These are phyloP conservation scores for Narcine bancroftii DNA, from an alignment of 2,113 vertebrate species.

Conservation along the genomic window DNA sequence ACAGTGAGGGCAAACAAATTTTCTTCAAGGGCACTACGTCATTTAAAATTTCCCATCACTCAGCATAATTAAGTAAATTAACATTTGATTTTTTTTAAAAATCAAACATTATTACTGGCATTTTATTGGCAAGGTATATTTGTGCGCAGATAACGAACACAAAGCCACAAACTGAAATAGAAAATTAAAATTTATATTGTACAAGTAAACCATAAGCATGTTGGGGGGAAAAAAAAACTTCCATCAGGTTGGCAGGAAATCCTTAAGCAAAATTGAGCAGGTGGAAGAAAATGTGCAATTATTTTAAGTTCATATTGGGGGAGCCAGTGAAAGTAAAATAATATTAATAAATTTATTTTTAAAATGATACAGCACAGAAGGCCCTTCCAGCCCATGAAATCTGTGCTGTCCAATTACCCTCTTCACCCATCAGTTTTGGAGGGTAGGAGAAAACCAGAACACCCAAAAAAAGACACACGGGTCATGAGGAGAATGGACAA, in stretches of 20 bases:
- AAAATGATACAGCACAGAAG: too few species aligned
- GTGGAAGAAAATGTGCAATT: not conserved
- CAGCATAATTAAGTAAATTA: not conserved
- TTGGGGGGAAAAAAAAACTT: not conserved
- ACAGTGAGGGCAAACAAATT: not conserved
- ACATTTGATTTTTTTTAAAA: too few species aligned
- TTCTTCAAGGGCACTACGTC: not conserved
- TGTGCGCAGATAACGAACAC: not conserved
- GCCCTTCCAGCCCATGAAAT: too few species aligned
- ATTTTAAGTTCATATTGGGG: not conserved
- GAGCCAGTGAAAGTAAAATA: too few species aligned
- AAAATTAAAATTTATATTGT: too few species aligned
- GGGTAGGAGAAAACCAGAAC: too few species aligned
- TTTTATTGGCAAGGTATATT: not conserved
- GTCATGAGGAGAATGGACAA: too few species aligned
- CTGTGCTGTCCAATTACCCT: too few species aligned
- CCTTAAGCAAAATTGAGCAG: not conserved
- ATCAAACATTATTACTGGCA: not conserved
- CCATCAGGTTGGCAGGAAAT: not conserved
- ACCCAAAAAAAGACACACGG: too few species aligned
- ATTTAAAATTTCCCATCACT: not conserved
- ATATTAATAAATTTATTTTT: too few species aligned
- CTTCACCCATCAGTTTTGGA: too few species aligned
- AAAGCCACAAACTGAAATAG: too few species aligned
- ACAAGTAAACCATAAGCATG: not conserved